A percentile compares a stretch with the other conserved stretches of the same genome.
phyloP scores from a whole-genome alignment of 2,888 invertebrate genomes.

The Andrena flavipes region DNA sequence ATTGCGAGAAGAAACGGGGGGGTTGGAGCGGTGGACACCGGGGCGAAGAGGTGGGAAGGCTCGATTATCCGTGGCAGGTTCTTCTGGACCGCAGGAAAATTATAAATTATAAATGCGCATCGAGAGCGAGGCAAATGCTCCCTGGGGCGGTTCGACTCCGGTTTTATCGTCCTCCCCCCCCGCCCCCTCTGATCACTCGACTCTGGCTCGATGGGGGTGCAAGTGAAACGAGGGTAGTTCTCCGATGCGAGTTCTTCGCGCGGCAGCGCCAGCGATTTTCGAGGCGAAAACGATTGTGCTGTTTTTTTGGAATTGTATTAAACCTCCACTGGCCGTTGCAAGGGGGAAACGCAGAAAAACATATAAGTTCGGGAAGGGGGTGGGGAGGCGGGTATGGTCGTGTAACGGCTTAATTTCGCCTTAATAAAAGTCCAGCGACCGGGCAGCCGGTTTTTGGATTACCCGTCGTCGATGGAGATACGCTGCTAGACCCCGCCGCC shows the following conservation, averaged over 20 bases:
- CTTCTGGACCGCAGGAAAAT: conserved; percentile 35
- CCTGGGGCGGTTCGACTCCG: conserved; percentile 16
- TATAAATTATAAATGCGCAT: conserved; percentile 59
- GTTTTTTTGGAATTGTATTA: no score
- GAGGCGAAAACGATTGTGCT: background rate
- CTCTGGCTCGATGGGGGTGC: background rate
- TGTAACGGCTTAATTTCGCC: conserved; percentile 46
- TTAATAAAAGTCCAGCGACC: conserved; percentile 55
- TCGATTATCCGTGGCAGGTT: conserved; percentile 28
- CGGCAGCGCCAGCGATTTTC: background rate
- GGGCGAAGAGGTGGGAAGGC: background rate
- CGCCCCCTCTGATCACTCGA: conserved; percentile 10
- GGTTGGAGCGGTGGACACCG: background rate
- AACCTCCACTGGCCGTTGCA: background rate
- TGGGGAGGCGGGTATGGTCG: background rate
- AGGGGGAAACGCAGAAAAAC: background rate
- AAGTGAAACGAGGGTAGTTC: conserved; percentile 25
- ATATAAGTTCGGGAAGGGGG: no score
- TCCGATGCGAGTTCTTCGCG: background rate
- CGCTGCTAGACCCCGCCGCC: conserved; percentile 41
- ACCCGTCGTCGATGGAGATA: conserved; percentile 58
- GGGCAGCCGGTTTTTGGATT: conserved; percentile 62
- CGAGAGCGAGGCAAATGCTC: conserved; percentile 29
- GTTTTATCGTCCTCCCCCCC: conserved; percentile 1
- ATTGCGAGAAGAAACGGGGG: conserved; percentile 32